Percentiles rank a stretch among this genome's conserved stretches.
Conservation (phyloP, 2,888 invertebrate species). For the Campopleginae sp. region DNA sequence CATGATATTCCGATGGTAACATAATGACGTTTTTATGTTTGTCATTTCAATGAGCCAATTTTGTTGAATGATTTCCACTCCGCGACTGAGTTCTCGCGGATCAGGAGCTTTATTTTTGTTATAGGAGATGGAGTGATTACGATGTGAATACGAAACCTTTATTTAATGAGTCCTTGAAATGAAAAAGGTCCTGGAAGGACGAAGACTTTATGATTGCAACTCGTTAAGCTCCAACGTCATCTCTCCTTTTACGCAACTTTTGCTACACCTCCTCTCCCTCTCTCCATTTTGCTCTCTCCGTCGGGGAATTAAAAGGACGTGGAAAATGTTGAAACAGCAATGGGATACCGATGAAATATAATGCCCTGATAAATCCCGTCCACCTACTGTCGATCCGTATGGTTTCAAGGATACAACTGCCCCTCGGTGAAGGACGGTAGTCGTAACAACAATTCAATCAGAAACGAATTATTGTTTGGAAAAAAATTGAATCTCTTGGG, state of each 20-base stretch:
- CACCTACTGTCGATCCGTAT: conserved; percentile 1
- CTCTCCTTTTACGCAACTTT: not conserved
- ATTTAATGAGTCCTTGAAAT: conserved; percentile 41
- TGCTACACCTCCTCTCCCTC: not conserved
- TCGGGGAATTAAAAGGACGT: conserved; percentile 47
- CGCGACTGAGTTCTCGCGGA: not conserved
- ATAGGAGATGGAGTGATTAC: conserved; percentile 1
- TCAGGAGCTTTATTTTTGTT: not conserved
- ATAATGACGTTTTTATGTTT: too few relatives aligned
- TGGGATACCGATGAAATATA: conserved; percentile 55
- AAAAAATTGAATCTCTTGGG: not conserved
- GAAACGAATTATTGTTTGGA: not conserved
- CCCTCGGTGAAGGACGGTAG: conserved; percentile 26
- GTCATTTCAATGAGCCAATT: too few relatives aligned
- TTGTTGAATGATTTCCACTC: not conserved
- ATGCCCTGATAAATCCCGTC: conserved; percentile 26
- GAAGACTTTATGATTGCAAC: conserved; percentile 27
- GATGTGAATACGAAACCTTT: conserved; percentile 24
- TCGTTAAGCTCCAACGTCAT: conserved; percentile 54
- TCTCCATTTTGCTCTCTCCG: not conserved
- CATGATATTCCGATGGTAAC: too few relatives aligned
- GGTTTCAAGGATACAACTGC: conserved; percentile 49
- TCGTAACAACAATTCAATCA: conserved; percentile 12
- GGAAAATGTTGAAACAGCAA: conserved; percentile 42
- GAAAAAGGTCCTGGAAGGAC: not conserved